Evolutionary conservation across 2,797 vertebrate genomes (phyloP).

Genomic region (Eremophila alpestris): DNA sequence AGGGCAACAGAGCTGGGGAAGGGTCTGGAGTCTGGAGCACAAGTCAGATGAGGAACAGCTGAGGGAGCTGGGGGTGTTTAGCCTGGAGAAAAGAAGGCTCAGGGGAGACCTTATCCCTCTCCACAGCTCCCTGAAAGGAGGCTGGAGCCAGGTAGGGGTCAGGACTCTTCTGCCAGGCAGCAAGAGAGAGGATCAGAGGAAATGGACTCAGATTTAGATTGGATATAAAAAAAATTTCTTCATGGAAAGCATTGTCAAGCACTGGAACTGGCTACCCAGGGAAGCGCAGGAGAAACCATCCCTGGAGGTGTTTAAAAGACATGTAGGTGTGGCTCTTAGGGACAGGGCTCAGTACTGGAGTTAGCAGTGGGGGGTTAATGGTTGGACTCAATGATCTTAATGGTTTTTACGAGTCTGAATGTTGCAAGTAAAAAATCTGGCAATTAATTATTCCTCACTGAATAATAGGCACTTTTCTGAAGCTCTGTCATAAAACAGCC

Average conservation of each 20-base stretch:
- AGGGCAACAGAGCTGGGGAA: neutral
- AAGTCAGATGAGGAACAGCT: neutral
- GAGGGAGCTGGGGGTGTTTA: neutral
- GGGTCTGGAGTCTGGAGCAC: neutral
- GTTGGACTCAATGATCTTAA: neutral
- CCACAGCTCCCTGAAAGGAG: neutral
- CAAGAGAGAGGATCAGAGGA: neutral
- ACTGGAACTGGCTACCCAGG: neutral
- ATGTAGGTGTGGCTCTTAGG: neutral
- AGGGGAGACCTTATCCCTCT: neutral
- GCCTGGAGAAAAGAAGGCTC: neutral
- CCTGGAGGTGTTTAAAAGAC: neutral
- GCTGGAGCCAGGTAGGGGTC: rapidly evolving
- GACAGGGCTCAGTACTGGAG: neutral
- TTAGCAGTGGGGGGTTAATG: neutral
- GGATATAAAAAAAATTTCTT: neutral
- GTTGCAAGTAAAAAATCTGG: neutral
- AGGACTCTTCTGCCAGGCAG: neutral
- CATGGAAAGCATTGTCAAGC: neutral
- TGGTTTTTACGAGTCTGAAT: neutral
- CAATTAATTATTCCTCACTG: neutral
- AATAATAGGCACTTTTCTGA: neutral
- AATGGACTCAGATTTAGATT: neutral
- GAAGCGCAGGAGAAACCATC: neutral
- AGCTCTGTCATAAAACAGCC: neutral